Percentiles rank a stretch among this genome's conserved stretches.
Evolutionary conservation across 1,140 invertebrate species (phyloP).

Genomic region (Nephila pilipes): DNA sequence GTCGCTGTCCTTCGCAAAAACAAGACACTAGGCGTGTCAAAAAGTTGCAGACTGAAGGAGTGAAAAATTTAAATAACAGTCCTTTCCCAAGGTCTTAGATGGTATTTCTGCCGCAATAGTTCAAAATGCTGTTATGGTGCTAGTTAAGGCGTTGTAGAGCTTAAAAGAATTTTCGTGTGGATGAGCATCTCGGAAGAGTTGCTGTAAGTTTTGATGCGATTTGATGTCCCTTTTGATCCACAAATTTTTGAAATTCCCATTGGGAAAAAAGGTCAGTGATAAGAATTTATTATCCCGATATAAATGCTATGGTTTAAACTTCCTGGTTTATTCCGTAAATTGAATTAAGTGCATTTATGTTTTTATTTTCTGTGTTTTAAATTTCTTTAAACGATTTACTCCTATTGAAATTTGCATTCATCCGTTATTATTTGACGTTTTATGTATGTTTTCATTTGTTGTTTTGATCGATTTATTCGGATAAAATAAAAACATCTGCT

Average conservation of each 20-base stretch:
- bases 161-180: not conserved
- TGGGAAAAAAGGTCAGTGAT: conserved; percentile 17
- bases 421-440: too few species aligned
- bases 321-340: too few species aligned
- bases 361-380: too few species aligned
- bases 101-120: not conserved
- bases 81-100: not conserved
- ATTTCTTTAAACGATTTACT: too few species aligned
- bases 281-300: too few species aligned
- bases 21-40: conserved; percentile 43
- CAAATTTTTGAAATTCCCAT: not conserved
- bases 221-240: not conserved
- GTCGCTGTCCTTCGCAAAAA: conserved; percentile 34
- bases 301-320: too few species aligned
- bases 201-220: not conserved
- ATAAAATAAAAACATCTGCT: too few species aligned
- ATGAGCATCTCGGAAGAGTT: not conserved
- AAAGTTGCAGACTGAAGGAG: not conserved
- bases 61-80: conserved; percentile 24
- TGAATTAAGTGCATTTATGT: too few species aligned
- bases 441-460: too few species aligned
- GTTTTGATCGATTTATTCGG: too few species aligned
- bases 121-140: not conserved
- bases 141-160: not conserved
- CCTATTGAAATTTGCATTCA: too few species aligned